These are phyloP conservation scores for Luscinia luscinia DNA, from an alignment of 2,797 vertebrate genomes.

Conservation along the genomic window DNA sequence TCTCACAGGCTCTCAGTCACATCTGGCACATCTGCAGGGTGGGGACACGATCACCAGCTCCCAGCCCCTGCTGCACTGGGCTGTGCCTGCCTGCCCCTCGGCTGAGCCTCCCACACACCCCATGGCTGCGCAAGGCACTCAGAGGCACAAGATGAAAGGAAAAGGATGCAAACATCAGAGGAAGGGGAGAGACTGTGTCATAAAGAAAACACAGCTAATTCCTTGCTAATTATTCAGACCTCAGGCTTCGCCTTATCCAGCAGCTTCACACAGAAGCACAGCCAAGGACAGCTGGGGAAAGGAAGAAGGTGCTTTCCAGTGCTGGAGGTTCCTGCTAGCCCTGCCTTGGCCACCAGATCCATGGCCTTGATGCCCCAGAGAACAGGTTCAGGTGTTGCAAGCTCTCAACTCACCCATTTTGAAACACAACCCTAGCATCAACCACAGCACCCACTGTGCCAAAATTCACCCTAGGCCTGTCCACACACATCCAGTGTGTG, in stretches of 20 bases:
- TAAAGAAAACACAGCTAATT: conserved; percentile 35
- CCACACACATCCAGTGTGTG: too few relatives aligned
- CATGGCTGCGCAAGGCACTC: neutral
- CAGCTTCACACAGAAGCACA: neutral
- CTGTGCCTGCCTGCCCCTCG: neutral
- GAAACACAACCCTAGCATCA: neutral
- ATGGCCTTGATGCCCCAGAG: neutral
- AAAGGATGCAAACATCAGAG: conserved; percentile 22
- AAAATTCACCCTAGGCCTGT: neutral
- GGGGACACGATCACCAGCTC: neutral
- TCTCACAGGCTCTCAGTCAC: rapidly evolving
- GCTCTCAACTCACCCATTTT: neutral
- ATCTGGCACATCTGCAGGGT: neutral
- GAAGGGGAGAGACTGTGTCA: neutral
- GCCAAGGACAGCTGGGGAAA: neutral
- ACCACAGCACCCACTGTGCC: neutral
- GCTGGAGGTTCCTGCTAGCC: neutral
- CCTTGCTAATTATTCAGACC: conserved; percentile 53
- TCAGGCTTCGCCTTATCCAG: neutral
- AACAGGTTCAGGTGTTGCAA: neutral
- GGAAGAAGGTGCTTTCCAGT: neutral
- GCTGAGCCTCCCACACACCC: neutral
- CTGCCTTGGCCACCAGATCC: neutral
- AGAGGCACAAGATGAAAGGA: neutral
- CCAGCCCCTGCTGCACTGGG: neutral